Evolutionary conservation across 2,113 vertebrate genomes (phyloP), one percentile per base, ranked within the genome.

Genomic region (Lycaon pictus): DNA sequence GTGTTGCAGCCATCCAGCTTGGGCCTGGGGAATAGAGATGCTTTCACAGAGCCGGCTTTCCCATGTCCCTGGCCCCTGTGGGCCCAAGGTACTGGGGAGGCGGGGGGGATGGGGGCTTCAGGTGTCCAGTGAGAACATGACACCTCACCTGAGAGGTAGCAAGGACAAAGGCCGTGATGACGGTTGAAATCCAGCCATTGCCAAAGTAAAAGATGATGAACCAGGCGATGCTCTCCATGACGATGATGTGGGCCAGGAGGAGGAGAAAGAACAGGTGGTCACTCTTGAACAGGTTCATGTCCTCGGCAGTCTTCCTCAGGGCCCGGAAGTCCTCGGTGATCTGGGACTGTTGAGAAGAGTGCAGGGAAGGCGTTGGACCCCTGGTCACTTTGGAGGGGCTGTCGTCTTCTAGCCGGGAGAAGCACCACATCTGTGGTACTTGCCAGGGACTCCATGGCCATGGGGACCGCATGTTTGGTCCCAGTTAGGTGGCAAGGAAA

Each of bases 1-100:
- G 0, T 99, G 99, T 90, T 99, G 99, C 96, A 99, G 98, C 99
- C 99, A 99, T 25, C 99, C 99, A 37, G 99, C 99, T 96, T 99
- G 99, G 2, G 98, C 96, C 99, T 99, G 94, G 88, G 82, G 94
- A 96, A 67, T 43, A 97, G 37, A 95, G 29, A 23, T 4, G 63
- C 37, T n/a, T 3, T 76, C 53, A 37, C 22, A 23, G 69, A 1
- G 0, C 19, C 4, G 1, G 74, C 25, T 51, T 43, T 8, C 63
- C 2, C 12, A 3, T 0, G 4, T 19, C 19, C 29, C 22, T 16
- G 25, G 51, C 27, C 65, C 53, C 82, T 15, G 27, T 1, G 5
- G 12, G 89, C 9, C 0, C 23, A 13, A 53, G 72, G 82, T 3
- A 0, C 5, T 55, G 17, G 22, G 79, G 79, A 5, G 29, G 43